Evolutionary conservation across 2,797 vertebrate species (phyloP).

Genomic region (Orientallactaga sibirica): DNA sequence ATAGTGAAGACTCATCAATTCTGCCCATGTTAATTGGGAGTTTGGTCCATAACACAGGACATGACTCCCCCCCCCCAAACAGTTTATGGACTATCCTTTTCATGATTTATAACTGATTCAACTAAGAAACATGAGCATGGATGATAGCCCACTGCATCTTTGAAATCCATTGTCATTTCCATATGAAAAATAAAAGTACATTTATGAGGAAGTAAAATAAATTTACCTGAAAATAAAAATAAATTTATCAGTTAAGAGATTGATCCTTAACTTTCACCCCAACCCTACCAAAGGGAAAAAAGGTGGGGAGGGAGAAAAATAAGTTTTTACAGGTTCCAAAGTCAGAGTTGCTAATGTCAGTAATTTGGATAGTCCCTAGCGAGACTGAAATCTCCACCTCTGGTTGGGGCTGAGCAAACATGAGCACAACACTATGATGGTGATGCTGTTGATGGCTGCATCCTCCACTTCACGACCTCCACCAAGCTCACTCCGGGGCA

Average conservation of each 20-base stretch:
- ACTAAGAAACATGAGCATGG: background rate
- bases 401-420: rapidly evolving
- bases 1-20: background rate
- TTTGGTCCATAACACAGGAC: background rate
- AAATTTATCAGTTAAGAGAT: background rate
- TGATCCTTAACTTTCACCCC: background rate
- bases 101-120: background rate
- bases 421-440: rapidly evolving
- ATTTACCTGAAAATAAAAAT: background rate
- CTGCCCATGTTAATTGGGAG: background rate
- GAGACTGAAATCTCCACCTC: background rate
- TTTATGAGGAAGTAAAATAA: background rate
- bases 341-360: background rate
- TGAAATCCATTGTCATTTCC: background rate
- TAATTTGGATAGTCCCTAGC: background rate
- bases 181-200: background rate
- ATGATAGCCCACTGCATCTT: background rate
- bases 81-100: background rate
- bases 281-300: background rate
- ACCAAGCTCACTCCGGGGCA: background rate
- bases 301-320: background rate
- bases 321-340: background rate
- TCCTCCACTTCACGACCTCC: background rate
- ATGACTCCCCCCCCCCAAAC: background rate
- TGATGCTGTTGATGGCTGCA: background rate